These are phyloP conservation scores for Athalia rosae DNA, from an alignment of 2,888 invertebrate genomes.

Conservation along the genomic window DNA sequence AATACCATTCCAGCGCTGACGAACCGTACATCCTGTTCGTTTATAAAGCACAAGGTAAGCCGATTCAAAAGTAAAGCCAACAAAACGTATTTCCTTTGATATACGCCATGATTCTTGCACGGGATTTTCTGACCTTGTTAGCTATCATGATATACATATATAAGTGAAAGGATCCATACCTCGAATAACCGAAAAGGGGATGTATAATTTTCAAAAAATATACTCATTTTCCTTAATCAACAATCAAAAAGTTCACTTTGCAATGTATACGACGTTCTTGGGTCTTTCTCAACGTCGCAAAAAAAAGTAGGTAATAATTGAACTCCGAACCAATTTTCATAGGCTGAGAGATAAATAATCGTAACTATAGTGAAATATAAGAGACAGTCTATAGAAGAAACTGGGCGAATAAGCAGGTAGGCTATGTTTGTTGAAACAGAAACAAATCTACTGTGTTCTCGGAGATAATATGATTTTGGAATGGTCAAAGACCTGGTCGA, in stretches of 20 bases:
- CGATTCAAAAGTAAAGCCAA: slow-evolving; percentile 30
- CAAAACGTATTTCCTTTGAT: slow-evolving; percentile 37
- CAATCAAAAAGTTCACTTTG: not conserved
- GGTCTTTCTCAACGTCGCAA: not conserved
- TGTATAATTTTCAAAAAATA: not conserved
- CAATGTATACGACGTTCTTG: not conserved
- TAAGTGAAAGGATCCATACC: slow-evolving; percentile 8
- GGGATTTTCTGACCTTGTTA: slow-evolving; percentile 36
- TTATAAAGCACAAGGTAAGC: slow-evolving; percentile 20
- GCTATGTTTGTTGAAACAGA: not conserved
- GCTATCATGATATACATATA: slow-evolving; percentile 8
- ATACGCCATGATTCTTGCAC: slow-evolving; percentile 10
- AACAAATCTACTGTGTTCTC: not conserved
- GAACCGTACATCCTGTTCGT: not conserved
- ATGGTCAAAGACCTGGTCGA: not conserved
- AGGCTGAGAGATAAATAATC: no score
- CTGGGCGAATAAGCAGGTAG: no score
- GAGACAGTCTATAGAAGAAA: no score
- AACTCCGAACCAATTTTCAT: no score
- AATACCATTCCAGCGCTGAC: slow-evolving; percentile 19
- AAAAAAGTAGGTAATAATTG: not conserved
- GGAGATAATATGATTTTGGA: not conserved
- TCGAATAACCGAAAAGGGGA: not conserved
- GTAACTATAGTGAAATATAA: no score
- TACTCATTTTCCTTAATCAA: slow-evolving; percentile 3